Conservation (phyloP, 1,140 invertebrate genomes). For the Maniola jurtina region DNA sequence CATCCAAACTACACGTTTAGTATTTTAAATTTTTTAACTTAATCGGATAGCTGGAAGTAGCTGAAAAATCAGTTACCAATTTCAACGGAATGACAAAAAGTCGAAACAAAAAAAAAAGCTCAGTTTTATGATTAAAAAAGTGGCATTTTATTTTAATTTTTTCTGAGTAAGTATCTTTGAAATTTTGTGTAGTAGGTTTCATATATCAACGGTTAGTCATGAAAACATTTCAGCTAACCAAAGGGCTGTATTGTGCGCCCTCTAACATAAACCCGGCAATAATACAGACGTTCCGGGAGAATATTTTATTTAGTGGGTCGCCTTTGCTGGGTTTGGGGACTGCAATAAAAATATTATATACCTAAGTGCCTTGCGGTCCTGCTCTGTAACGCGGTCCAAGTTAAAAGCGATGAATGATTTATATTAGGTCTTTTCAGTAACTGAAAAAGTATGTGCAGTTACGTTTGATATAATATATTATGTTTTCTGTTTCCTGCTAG, state of each 20-base stretch:
- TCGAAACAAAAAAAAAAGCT: too few species aligned
- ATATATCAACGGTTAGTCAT: conserved; percentile 21
- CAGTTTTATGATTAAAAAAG: too few species aligned
- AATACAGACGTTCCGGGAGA: conserved; percentile 56
- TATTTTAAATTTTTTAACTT: too few species aligned
- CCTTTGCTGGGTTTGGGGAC: conserved; percentile 54
- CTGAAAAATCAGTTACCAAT: too few species aligned
- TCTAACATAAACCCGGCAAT: conserved; percentile 46
- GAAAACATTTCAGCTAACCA: conserved; percentile 39
- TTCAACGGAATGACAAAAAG: too few species aligned
- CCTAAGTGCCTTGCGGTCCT: conserved; percentile 58
- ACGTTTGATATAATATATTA: too few species aligned
- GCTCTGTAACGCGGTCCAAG: conserved; percentile 25
- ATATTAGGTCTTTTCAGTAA: not conserved
- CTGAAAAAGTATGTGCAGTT: not conserved
- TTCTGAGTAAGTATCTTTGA: too few species aligned
- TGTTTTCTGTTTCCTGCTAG: too few species aligned
- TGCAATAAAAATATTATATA: conserved; percentile 74
- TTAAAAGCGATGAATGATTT: conserved; percentile 12
- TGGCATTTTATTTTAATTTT: too few species aligned
- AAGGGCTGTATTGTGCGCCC: conserved; percentile 41
- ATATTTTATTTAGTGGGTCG: conserved; percentile 71
- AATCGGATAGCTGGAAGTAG: too few species aligned
- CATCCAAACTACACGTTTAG: too few species aligned
- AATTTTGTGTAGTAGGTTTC: not conserved